Evolutionary conservation across 1,140 invertebrate species (phyloP), one percentile per base, ranked within the genome.

Genomic region (Riptortus pedestris): DNA sequence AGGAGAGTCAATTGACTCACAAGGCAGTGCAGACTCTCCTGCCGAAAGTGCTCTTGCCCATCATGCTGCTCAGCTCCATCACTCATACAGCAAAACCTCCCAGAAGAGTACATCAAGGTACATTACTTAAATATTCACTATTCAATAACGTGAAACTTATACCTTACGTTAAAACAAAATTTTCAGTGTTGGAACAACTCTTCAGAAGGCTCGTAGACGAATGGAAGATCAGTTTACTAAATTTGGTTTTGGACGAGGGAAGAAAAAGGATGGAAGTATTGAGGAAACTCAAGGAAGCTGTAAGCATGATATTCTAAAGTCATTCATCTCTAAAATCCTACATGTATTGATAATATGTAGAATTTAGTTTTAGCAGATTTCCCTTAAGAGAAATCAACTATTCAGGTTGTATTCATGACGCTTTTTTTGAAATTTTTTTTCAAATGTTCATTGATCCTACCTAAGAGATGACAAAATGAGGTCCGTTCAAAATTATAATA

Each of bases 151-250:
- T 45, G 5, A 63, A 22, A 57, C 4, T 51, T 47, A n/a, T n/a
- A n/a, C n/a, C n/a, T n/a, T n/a, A 11, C n/a, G 11, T 43, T n/a
- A 43, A 43, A 11, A 11, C n/a, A 43, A 43, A n/a, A n/a, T n/a
- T n/a, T n/a, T n/a, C 62, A 79, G 78, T 65, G 74, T 80, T 58
- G 80, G 82, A 51, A 75, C 82, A n/a, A 72, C 67, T 1, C 75
- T 91, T 22, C 82, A 85, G 71, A 86, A 87, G 73, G 91, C 91
- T 12, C 85, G 88, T 73, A 83, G 88, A 70, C 74, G 89, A 70
- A 84, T 95, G 69, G 90, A 94, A 77, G 86, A 91, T 73, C 84
- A 91, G 71, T 78, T 94, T 57, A 88, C 82, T 70, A 89, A 89
- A 73, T 81, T 84, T 73, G 86, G 88, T 3, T 78, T 84, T 65